Conservation (phyloP, 2,797 vertebrate genomes). For the Cuniculus paca region DNA sequence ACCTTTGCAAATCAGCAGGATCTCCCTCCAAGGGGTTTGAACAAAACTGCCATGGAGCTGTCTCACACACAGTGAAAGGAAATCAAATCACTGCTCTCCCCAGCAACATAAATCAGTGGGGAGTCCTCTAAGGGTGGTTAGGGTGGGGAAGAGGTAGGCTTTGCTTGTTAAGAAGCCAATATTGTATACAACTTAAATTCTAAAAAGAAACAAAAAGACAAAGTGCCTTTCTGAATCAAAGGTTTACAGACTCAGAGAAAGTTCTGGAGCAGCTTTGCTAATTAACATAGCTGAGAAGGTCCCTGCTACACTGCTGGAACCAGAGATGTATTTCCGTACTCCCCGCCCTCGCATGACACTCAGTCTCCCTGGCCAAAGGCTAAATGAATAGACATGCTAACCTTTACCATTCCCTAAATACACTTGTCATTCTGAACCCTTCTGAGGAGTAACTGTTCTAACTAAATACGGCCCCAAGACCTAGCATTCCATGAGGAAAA, state of each 20-base stretch:
- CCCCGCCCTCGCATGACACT: not conserved
- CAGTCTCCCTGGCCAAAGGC: not conserved
- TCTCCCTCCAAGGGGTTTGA: slow-evolving; percentile 43
- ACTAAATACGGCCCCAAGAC: not conserved
- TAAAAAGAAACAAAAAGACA: not conserved
- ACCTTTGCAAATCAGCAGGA: slow-evolving; percentile 72
- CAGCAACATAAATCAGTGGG: slow-evolving; percentile 44
- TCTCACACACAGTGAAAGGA: slow-evolving; percentile 11
- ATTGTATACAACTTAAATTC: slow-evolving; percentile 24
- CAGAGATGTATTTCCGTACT: not conserved
- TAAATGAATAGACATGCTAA: not conserved
- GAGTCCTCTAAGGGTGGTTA: not conserved
- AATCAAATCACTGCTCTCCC: slow-evolving; percentile 57
- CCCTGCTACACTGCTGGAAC: not conserved
- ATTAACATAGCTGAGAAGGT: not conserved
- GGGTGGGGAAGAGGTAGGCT: not conserved
- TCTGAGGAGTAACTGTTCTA: not conserved
- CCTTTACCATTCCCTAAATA: not conserved
- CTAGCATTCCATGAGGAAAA: not conserved
- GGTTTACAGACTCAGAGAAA: not conserved
- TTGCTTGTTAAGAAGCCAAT: slow-evolving; percentile 64
- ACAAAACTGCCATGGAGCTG: slow-evolving; percentile 13
- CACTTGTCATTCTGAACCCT: not conserved
- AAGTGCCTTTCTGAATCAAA: not conserved
- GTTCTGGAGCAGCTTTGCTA: not conserved